Base-by-base conservation (phyloP, 1,140 invertebrate species). In the Vanessa tameamea region DNA sequence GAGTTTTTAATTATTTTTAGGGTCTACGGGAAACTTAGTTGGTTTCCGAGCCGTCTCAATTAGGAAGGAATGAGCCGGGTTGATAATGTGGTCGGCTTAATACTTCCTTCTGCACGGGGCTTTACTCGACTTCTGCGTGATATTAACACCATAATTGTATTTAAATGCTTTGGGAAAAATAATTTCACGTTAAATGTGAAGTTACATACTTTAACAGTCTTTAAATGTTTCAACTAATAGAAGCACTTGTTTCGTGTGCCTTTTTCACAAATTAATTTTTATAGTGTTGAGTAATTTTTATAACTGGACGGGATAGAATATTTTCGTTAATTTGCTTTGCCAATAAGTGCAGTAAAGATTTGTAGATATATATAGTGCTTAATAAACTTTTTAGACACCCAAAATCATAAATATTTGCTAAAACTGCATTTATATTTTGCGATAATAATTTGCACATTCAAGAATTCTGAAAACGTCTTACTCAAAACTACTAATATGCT, bases 1-100 rank as follows among this genome's bases (percentile, higher is more conserved):
- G 81, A 81, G 87, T 81, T 89, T 90, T 87, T 88, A 81, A 86
- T 84, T 88, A 83, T 87, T 88, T 87, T 87, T 86, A 87, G 79
- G 81, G 79, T 81, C 84, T 77, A 78, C 72, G 61, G 72, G 64
- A 73, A 81, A 81, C 77, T 82, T 80, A 73, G 77, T 82, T 82
- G 75, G 74, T 72, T 77, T 71, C 72, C 77, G 64, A 74, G 74
- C 72, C 75, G 78, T 81, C 75, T 81, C 76, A 81, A 80, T 83
- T 83, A 77, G 69, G 69, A 55, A 63, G 73, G 59, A 75, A 75
- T 68, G 73, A 74, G 69, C 57, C 20, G 64, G 64, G 64, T 71
- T 74, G 64, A 75, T 75, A 75, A 75, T 71, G 69, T 67, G 68
- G 69, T 64, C 53, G 66, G 8, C 50, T 55, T 74, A 69, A 73